Base-by-base conservation (phyloP, 2,888 invertebrate species). In the Diabrotica balteata region DNA sequence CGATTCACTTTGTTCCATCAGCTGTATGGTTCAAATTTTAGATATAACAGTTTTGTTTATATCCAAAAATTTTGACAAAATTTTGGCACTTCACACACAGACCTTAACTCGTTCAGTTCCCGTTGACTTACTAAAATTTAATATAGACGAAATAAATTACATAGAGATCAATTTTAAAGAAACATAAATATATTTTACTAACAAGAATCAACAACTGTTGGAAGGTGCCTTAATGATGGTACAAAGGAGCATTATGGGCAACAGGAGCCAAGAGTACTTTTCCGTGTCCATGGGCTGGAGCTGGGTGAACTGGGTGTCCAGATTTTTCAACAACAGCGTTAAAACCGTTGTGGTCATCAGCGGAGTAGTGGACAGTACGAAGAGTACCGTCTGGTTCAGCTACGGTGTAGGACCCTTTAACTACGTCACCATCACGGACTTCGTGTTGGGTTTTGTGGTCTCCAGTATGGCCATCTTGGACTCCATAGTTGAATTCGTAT, bases 381-480 rank as follows among this genome's bases (percentile, higher is more conserved):
- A 85, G 84, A 65, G 88, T 86, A 78, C 90, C 90, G 75, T 88
- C 89, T 10, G 90, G 89, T 76, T 90, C 89, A 42, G 88, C 84
- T 5, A 90, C 85, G 72, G 88, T 88, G 79, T 90, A 90, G 17
- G 87, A 87, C 52, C 89, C 90, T 79, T 87, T 86, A 59, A 90
- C 89, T 11, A 87, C 80, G 80, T 89, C 87, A 0, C 89, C 89
- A 80, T 87, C 86, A 1, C 86, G 84, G 42, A 83, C 80, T 79
- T 87, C 88, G 65, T 86, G 85, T 74, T 87, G 87, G 7, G 85
- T 72, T 66, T 78, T 77, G 57, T 73, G 73, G 76, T 88, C 88
- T 8, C 88, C 88, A 0, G 88, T 88, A 75, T 87, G 87, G 74
- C 86, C 86, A 75, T 88, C 88, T 73, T 86, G 84, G n/a, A 86